Conservation (phyloP, 2,797 vertebrate genomes). For the Acipenser transmontanus region DNA sequence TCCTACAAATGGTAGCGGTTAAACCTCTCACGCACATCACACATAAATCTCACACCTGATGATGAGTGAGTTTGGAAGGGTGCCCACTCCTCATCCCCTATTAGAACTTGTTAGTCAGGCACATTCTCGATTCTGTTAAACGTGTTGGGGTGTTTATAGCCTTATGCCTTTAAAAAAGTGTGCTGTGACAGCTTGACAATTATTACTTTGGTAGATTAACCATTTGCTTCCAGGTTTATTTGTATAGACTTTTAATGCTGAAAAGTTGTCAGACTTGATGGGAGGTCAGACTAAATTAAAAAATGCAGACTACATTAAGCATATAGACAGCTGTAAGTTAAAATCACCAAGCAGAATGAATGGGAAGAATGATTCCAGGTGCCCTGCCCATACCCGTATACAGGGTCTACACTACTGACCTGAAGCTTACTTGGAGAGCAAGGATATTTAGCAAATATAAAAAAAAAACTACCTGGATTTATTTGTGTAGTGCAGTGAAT, state of each 20-base stretch:
- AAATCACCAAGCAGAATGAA: background rate
- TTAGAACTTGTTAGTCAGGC: background rate
- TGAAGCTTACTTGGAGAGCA: no score
- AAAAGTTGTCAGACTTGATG: conserved; percentile 20
- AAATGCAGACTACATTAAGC: conserved; percentile 40
- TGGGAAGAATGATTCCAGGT: no score
- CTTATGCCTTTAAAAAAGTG: background rate
- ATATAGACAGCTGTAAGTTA: background rate
- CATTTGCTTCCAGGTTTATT: background rate
- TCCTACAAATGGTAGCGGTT: background rate
- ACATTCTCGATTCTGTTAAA: background rate
- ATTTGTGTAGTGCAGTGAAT: no score
- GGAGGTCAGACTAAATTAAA: conserved; percentile 22
- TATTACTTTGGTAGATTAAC: background rate
- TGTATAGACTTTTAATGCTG: background rate
- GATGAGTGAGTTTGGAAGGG: background rate
- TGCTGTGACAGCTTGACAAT: background rate
- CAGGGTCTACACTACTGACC: background rate
- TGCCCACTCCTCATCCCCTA: background rate
- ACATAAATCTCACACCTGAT: conserved; percentile 7
- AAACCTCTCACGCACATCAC: conserved; percentile 9
- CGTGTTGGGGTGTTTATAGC: background rate
- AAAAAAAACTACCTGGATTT: no score
- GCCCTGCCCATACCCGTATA: background rate
- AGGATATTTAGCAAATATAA: no score